These are phyloP conservation scores for Laterallus jamaicensis DNA, from an alignment of 2,113 vertebrate species.

Conservation along the genomic window DNA sequence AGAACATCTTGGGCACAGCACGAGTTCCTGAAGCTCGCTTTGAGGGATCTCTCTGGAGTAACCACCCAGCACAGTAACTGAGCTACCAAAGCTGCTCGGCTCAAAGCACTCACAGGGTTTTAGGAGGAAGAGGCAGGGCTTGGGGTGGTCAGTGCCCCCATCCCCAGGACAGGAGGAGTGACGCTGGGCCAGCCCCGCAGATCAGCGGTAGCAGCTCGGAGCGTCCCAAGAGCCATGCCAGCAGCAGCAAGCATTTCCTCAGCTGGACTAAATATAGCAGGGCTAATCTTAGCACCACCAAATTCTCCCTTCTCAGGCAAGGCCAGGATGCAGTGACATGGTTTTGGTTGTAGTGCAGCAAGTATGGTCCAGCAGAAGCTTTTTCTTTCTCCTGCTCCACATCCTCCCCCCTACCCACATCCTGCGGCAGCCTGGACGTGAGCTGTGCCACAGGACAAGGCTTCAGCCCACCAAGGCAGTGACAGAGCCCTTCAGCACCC, in stretches of 20 bases:
- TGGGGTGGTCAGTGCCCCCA: background rate
- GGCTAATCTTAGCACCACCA: background rate
- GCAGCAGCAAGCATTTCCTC: background rate
- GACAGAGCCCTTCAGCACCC: background rate
- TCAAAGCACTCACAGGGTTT: rapidly evolving
- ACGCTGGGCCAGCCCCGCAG: background rate
- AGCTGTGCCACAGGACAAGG: background rate
- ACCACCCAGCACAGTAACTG: rapidly evolving
- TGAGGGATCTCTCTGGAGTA: background rate
- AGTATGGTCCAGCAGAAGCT: background rate
- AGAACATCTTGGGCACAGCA: background rate
- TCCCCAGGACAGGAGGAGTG: background rate
- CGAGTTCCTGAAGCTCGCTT: background rate
- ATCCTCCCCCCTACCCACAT: background rate
- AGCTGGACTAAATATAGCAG: background rate
- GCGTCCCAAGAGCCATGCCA: rapidly evolving
- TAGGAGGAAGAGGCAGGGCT: background rate
- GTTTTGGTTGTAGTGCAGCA: rapidly evolving
- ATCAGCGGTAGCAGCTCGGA: rapidly evolving
- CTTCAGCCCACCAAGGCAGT: background rate
- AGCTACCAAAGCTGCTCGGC: background rate
- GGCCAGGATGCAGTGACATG: background rate
- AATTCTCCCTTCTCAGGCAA: background rate
- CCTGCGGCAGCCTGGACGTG: rapidly evolving
- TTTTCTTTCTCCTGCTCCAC: background rate